Base-by-base conservation (phyloP, 2,888 invertebrate species). In the Chloroclystis v-ata region DNA sequence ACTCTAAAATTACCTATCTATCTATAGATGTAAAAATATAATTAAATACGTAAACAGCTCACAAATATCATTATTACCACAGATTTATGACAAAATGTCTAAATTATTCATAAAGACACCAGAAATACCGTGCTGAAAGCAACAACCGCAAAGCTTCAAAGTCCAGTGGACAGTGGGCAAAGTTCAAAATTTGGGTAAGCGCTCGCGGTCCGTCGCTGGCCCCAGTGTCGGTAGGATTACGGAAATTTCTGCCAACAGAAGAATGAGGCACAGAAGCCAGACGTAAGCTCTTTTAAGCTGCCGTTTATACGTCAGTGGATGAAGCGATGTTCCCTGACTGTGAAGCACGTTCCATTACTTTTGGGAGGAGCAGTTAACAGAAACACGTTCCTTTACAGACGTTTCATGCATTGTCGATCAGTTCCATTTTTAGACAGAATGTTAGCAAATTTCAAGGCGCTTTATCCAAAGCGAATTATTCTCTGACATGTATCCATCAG, bases 211-310 rank as follows among this genome's bases (percentile, higher is more conserved):
- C 46, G 60, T 75, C 72, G 46, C 68, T 14, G 43, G 53, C 66
- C 66, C 65, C 63, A 58, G 59, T n/a, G n/a, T 60, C 60, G 68
- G 64, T 61, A 63, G 69, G 76, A 73, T 75, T 69, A 69, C 65
- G 58, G 61, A 60, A 61, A 61, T 58, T 61, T 57, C 56, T 56
- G 52, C 35, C 58, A 45, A 48, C 47, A 47, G 49, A 54, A 56
- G 56, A 53, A 56, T 56, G 52, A 42, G 47, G 39, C 35, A 53
- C 59, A 59, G 52, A 43, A 46, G 39, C 35, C 37, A 47, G 37
- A 44, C 54, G 49, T 56, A 59, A 56, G 53, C 56, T 49, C 51
- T 49, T 52, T 53, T 53, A 49, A 47, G 49, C 48, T 45, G 33
- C 39, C 51, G 44, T 28, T 26, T 42, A 48, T 49, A 40, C 38